Conservation (phyloP, 2,113 vertebrate species). For the Brachyistius frenatus region DNA sequence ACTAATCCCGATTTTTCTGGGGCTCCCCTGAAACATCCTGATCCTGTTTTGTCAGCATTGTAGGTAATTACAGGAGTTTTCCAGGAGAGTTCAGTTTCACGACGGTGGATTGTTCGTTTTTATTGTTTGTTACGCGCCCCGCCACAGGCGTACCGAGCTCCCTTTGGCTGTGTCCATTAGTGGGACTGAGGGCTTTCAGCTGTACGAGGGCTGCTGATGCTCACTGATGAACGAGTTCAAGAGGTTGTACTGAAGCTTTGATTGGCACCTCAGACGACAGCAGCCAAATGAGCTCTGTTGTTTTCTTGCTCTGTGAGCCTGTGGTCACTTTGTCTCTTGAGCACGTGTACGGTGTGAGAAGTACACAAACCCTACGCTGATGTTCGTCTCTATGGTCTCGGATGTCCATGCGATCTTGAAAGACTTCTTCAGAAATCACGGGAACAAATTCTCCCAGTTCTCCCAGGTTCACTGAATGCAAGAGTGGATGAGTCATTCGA, state of each 20-base stretch:
- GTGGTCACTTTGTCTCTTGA: neutral
- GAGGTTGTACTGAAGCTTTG: constrained; percentile 14
- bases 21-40: constrained; percentile 3
- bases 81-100: neutral
- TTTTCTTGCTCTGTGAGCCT: neutral
- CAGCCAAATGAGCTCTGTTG: constrained; percentile 23
- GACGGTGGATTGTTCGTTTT: constrained; percentile 12
- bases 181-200: constrained; percentile 2
- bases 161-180: constrained; percentile 34
- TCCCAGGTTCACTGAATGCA: constrained; percentile 8
- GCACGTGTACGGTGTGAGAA: neutral
- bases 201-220: constrained; percentile 26
- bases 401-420: constrained; percentile 35
- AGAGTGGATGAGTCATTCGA: constrained; percentile 67
- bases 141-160: neutral
- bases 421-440: constrained; percentile 32
- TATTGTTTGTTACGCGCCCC: neutral
- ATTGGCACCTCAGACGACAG: neutral
- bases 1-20: constrained; percentile 1
- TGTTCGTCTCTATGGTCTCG: constrained; percentile 5
- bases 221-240: constrained; percentile 45
- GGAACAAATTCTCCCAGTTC: constrained; percentile 23
- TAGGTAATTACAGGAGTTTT: neutral
- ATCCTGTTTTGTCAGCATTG: neutral
- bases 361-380: constrained; percentile 3